These are phyloP conservation scores for Micrasema longulum DNA, from an alignment of 1,140 invertebrate genomes.

Conservation along the genomic window DNA sequence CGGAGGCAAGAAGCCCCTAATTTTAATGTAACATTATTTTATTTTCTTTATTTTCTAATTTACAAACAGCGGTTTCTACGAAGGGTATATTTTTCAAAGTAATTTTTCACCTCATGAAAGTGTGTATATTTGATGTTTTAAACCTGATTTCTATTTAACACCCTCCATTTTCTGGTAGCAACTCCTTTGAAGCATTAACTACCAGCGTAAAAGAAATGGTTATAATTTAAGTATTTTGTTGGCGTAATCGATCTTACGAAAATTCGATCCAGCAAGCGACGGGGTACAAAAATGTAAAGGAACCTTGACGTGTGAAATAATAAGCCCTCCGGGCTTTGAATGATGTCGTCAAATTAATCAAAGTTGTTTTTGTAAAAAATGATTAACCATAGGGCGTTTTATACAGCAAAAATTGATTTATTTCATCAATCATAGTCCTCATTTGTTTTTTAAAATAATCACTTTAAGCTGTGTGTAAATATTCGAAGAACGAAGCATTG, in stretches of 20 bases:
- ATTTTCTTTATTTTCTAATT: too few relatives aligned
- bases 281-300: neutral
- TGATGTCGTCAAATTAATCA: slow-evolving; percentile 33
- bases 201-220: too few relatives aligned
- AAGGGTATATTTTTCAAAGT: too few relatives aligned
- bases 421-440: slow-evolving; percentile 34
- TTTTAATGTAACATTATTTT: too few relatives aligned
- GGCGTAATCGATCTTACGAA: slow-evolving; percentile 1
- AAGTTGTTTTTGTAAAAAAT: slow-evolving; percentile 27
- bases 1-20: too few relatives aligned
- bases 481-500: neutral
- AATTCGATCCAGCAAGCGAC: slow-evolving; percentile 16
- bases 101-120: too few relatives aligned
- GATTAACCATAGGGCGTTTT: slow-evolving; percentile 24
- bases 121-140: too few relatives aligned
- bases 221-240: neutral
- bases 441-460: slow-evolving; percentile 33
- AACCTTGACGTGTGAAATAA: slow-evolving; percentile 18
- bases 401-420: slow-evolving; percentile 35
- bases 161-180: too few relatives aligned
- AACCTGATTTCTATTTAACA: too few relatives aligned
- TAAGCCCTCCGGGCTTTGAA: slow-evolving; percentile 6
- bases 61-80: too few relatives aligned
- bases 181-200: too few relatives aligned
- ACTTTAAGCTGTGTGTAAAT: slow-evolving; percentile 26